Base-by-base conservation (phyloP, 2,797 vertebrate species). In the Fistularia tabacaria region DNA sequence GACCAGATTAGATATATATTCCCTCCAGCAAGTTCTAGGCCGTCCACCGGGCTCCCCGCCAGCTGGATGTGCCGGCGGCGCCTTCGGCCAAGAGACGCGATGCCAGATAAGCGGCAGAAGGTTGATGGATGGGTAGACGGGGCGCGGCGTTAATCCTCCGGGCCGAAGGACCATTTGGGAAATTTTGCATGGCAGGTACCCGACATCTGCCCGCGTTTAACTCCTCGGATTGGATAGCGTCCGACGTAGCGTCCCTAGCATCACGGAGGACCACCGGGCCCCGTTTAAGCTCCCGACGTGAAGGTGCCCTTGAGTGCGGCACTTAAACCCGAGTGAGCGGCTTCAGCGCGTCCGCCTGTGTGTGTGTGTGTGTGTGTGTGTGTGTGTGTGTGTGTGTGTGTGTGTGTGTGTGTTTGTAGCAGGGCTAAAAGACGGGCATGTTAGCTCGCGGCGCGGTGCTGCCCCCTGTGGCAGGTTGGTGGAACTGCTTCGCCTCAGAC, bases 401-500 rank as follows among this genome's bases (percentile, higher is more conserved):
- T 25, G 64, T 70, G 83, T 65, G 66, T 46, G 1, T 54, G 60
- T 71, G 62, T 71, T 59, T 59, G 72, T 63, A 62, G 49, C 66
- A 48, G 57, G 61, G 57, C 38, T 7, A 3, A 65, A 25, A 5
- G 25, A 25, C 5, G 80, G 78, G 71, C 79, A 83, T 84, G 82
- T 86, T 25, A 25, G 25, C 25, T 25, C 25, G 2, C 25, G 25
- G 25, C 5, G 25, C 25, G 2, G 25, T 50, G 58, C 49, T 1
- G 56, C 62, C 37, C 25, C 25, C 5, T 3, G 25, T 48, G 7
- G 46, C 65, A 66, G 64, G 61, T 77, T 57, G 50, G 44, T 39
- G 65, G 10, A 64, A 39, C 55, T 46, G 41, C 9, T 37, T 7
- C 38, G 38, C 15, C 46, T 10, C 10, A 3, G 39, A n/a, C n/a